A percentile compares a stretch with the other conserved stretches of the same genome.
These are phyloP conservation scores for Embidobia sp. DNA, from an alignment of 2,888 invertebrate genomes.

Conservation along the genomic window DNA sequence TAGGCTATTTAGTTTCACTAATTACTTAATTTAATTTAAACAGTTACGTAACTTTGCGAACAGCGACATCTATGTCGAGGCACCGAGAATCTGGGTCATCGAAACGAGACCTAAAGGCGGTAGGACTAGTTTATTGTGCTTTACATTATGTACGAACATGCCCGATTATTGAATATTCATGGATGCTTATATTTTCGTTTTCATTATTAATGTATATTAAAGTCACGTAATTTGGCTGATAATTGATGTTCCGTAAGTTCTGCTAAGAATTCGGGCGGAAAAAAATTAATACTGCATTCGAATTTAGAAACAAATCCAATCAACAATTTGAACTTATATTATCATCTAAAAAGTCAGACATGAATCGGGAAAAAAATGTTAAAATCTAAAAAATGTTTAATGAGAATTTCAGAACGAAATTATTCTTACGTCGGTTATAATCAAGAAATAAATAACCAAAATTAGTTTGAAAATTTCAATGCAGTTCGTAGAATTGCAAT, in stretches of 20 bases:
- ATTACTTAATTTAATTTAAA: conserved; percentile 16
- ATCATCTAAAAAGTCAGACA: too few relatives aligned
- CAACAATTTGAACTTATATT: too few relatives aligned
- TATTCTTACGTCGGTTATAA: too few relatives aligned
- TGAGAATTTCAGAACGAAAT: too few relatives aligned
- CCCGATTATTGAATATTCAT: conserved; percentile 39
- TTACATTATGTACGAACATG: conserved; percentile 39
- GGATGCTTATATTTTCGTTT: conserved; percentile 20
- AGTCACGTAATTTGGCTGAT: conserved; percentile 22
- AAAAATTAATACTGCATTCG: conserved; percentile 4
- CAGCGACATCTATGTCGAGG: conserved; percentile 25
- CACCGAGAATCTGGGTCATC: conserved; percentile 20
- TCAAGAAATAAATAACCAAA: too few relatives aligned
- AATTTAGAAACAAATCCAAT: too few relatives aligned
- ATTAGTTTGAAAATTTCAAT: too few relatives aligned
- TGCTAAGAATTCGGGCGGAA: conserved; percentile 1
- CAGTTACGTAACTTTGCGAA: conserved; percentile 19
- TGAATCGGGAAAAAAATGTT: too few relatives aligned
- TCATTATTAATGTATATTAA: conserved; percentile 29
- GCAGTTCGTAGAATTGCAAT: too few relatives aligned
- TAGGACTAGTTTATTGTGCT: conserved; percentile 24
- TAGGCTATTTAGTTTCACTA: conserved; percentile 17
- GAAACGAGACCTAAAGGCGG: conserved; percentile 1
- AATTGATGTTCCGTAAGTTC: conserved; percentile 18
- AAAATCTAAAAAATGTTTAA: too few relatives aligned